These are phyloP conservation scores for Paedocypris sp. DNA, from an alignment of 2,113 vertebrate species.

Conservation along the genomic window DNA sequence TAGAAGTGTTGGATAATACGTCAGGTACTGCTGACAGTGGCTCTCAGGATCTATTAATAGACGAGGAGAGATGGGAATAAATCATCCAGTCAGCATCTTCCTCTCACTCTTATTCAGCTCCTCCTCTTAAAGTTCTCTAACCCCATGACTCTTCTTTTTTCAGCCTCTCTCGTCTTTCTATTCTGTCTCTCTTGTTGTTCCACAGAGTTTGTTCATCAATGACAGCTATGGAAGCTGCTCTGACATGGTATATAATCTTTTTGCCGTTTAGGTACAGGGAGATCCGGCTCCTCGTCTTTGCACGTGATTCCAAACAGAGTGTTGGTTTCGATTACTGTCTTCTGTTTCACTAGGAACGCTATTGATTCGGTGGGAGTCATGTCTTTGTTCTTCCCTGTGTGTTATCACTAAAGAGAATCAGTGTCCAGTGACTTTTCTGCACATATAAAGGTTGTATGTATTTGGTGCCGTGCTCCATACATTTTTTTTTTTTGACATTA, in stretches of 20 bases:
- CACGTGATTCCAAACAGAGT: no score
- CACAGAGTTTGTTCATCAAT: no score
- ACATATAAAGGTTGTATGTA: constrained; percentile 14
- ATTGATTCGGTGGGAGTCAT: background rate
- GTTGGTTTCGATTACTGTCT: background rate
- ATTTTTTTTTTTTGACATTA: constrained; percentile 17
- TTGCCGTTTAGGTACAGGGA: no score
- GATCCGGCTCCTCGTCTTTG: no score
- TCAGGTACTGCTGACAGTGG: constrained; percentile 23
- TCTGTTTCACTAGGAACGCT: background rate
- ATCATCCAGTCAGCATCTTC: constrained; percentile 37
- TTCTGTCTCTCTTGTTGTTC: background rate
- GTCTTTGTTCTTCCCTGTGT: background rate
- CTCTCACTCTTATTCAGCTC: constrained; percentile 8
- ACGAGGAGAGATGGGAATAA: constrained; percentile 32
- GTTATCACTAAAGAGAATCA: constrained; percentile 16
- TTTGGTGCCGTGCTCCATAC: background rate
- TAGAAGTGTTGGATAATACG: constrained; percentile 13
- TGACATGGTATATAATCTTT: no score
- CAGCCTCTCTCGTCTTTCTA: background rate
- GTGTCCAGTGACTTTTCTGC: constrained; percentile 8
- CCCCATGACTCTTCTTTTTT: background rate
- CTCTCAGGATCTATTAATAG: constrained; percentile 37
- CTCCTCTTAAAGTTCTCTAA: background rate
- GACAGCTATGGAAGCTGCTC: no score